Percentiles rank a stretch among this genome's conserved stretches.
Evolutionary conservation across 2,888 invertebrate genomes (phyloP).

Genomic region (Erebia aethiops): DNA sequence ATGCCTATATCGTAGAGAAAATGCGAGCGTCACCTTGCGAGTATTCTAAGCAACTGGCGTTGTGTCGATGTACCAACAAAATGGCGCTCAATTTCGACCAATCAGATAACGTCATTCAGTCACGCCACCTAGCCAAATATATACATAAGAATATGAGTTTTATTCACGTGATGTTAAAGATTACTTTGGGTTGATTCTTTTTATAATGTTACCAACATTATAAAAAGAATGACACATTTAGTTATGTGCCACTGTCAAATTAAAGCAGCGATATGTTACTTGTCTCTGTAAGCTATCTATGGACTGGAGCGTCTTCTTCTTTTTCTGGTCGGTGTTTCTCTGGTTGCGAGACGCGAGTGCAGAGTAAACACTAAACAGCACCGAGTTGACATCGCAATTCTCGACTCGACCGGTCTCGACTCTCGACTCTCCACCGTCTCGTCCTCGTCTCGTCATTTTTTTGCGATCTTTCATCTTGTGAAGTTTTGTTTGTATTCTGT

Average conservation of each 20-base stretch:
- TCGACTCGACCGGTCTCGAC: no score
- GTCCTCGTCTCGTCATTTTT: no score
- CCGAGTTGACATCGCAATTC: no score
- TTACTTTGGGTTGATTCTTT: neutral
- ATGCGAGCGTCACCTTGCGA: neutral
- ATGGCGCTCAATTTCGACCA: slow-evolving; percentile 10
- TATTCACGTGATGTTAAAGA: neutral
- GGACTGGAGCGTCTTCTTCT: no score
- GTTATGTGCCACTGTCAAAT: slow-evolving; percentile 9
- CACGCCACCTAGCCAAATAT: slow-evolving; percentile 14
- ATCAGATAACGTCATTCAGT: slow-evolving; percentile 16
- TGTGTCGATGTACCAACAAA: slow-evolving; percentile 11
- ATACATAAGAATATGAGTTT: slow-evolving; percentile 12
- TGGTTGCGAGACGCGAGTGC: no score
- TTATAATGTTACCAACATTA: slow-evolving; percentile 10
- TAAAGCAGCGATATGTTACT: slow-evolving; percentile 10
- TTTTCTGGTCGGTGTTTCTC: no score
- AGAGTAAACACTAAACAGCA: no score
- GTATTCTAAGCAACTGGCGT: slow-evolving; percentile 1
- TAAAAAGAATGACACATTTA: slow-evolving; percentile 1
- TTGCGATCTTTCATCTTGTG: no score
- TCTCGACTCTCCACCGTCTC: no score
- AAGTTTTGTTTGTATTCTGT: no score
- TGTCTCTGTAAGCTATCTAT: no score
- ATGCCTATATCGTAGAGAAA: slow-evolving; percentile 5